Evolutionary conservation across 2,888 invertebrate species (phyloP), one percentile per base, ranked within the genome.

Genomic region (Pseudococcus longispinus): DNA sequence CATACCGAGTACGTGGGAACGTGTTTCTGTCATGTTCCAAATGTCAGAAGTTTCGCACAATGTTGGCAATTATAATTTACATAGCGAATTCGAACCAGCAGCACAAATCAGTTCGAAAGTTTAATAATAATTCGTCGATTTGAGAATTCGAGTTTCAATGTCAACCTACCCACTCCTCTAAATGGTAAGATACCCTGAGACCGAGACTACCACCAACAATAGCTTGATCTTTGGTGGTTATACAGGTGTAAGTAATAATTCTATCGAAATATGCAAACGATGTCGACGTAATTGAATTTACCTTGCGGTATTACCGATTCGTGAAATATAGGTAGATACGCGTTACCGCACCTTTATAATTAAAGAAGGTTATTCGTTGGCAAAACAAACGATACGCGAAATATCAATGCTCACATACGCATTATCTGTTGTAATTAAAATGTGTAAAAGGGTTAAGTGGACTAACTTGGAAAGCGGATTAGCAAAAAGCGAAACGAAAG

Each of bases 381-480:
- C 65, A 74, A 74, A 74, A 74, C 74, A 74, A 74, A 74, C 74
- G 74, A 29, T 74, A 74, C 74, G 74, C 74, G 74, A 74, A 74
- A 74, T 74, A 74, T 74, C 74, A 74, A 74, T 74, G 74, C 74
- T 74, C 74, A 32, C 74, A 37, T 74, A 74, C 74, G 32, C 74
- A 74, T 74, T 74, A 74, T 74, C 74, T 74, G 74, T 74, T 74
- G 74, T 74, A 74, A 74, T 74, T 74, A 74, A 74, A 74, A 74
- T 74, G 74, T 74, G 74, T 74, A 74, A 74, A 74, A 74, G 74
- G 74, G 74, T 74, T 74, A 74, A 74, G 74, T 74, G 74, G 74
- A 74, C 74, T 74, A 74, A 74, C 32, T 74, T 74, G 74, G 74
- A 74, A 74, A 74, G 74, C 74, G 74, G 74, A 74, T 74, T 74